Evolutionary conservation across 2,797 vertebrate species (phyloP).

Genomic region (Carapus acus): DNA sequence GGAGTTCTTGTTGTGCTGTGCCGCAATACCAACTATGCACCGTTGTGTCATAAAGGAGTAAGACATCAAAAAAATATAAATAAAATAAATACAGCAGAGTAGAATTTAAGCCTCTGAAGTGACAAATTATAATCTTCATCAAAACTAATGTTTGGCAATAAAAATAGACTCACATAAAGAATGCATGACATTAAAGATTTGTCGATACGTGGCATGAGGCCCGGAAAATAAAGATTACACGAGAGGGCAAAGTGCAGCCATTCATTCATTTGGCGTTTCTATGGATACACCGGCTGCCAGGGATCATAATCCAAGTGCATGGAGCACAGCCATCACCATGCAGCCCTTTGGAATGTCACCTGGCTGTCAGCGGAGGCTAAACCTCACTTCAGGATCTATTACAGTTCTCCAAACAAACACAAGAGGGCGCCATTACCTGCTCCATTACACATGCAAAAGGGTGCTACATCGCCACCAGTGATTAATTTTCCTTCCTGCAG

Average conservation of each 20-base stretch:
- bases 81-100: constrained; percentile 57
- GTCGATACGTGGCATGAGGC: background rate
- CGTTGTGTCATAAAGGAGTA: constrained; percentile 6
- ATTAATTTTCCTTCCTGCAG: too few relatives aligned
- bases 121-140: constrained; percentile 12
- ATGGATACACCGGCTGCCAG: too few relatives aligned
- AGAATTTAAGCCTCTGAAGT: constrained; percentile 20
- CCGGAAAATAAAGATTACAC: background rate
- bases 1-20: constrained; percentile 26
- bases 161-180: constrained; percentile 9
- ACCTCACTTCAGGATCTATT: too few relatives aligned
- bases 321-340: too few relatives aligned
- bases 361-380: too few relatives aligned
- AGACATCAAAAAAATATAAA: constrained; percentile 31
- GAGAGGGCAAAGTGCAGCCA: background rate
- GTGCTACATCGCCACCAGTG: too few relatives aligned
- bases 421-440: too few relatives aligned
- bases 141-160: constrained; percentile 17
- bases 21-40: constrained; percentile 14
- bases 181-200: background rate
- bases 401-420: too few relatives aligned
- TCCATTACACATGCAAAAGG: too few relatives aligned
- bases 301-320: too few relatives aligned
- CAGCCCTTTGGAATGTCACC: too few relatives aligned
- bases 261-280: background rate